phyloP scores from a whole-genome alignment of 2,113 vertebrate genomes.

The Ginglymostoma cirratum region DNA sequence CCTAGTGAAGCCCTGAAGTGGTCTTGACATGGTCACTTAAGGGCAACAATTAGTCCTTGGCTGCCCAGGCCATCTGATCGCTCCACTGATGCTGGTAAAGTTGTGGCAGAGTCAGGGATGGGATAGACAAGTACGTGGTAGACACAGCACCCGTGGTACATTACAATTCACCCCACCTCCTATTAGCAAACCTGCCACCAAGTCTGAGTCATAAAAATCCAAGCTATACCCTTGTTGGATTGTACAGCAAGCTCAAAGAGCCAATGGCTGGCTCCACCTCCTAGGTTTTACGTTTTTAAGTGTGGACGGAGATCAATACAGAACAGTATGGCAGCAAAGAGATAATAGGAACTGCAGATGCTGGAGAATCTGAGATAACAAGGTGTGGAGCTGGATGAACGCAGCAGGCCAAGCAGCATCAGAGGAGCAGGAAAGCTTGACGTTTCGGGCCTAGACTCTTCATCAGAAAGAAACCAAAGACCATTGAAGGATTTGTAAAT shows the following conservation, averaged over 20 bases:
- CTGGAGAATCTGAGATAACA: no score
- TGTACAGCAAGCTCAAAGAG: no score
- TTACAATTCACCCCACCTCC: not conserved
- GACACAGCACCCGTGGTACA: no score
- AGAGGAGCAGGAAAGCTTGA: no score
- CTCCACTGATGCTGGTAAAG: not conserved
- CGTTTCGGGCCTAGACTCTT: no score
- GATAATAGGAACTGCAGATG: no score
- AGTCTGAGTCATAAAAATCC: not conserved
- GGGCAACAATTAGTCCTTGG: not conserved
- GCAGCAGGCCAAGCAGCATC: no score
- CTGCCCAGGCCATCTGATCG: not conserved
- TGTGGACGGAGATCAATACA: not conserved
- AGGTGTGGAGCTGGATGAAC: no score
- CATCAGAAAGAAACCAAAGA: not conserved
- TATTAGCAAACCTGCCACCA: not conserved
- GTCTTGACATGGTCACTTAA: not conserved
- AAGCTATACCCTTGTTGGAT: not conserved
- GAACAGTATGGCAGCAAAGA: not conserved
- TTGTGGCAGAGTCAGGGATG: not conserved
- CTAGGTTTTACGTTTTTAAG: not conserved
- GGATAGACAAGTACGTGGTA: no score
- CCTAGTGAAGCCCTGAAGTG: no score
- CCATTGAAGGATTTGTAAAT: not conserved
- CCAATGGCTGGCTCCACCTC: not conserved